Evolutionary conservation across 2,113 vertebrate genomes (phyloP), one percentile per base, ranked within the genome.

Genomic region (Collichthys lucidus): DNA sequence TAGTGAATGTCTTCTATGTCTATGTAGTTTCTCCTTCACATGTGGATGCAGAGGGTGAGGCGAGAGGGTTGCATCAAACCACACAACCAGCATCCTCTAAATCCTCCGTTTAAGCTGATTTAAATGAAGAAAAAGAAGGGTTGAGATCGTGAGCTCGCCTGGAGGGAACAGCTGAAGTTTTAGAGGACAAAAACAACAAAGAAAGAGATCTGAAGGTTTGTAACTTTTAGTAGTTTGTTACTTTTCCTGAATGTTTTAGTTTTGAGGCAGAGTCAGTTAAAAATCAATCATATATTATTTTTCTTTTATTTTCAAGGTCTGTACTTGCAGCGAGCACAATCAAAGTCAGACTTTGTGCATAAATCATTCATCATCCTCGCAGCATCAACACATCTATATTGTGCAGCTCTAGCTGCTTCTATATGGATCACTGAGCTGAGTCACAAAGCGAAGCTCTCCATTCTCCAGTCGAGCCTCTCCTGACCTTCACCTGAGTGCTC

Each of bases 291-390:
- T 2, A 40, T 40, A 5, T 11, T 14, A 40, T 42, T 46, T 31
- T 49, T 24, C 47, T 26, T 15, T 60, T 0, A 44, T 4, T 64
- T 44, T 59, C 57, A 52, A 26, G 35, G 20, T 56, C 66, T 19
- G 8, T 19, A 11, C n/a, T 49, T 15, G 29, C 82, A 56, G 40
- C 15, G 11, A 35, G 31, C 1, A 16, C 66, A 63, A 50, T 17
- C 68, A 50, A 44, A 68, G 77, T 56, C 24, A 78, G 35, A 62
- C 15, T 70, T 79, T 4, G n/a, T 1, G 4, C 65, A 74, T 79
- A 15, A 75, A 79, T 83, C 56, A 66, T 62, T 76, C 0, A 61
- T 31, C 61, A 11, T 4, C n/a, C 14, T 53, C 20, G 2, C 52
- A 50, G 31, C 47, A 26, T 46, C 61, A 8, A 15, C 5, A 3